phyloP scores from a whole-genome alignment of 2,888 invertebrate species.

The Molorchus minor region DNA sequence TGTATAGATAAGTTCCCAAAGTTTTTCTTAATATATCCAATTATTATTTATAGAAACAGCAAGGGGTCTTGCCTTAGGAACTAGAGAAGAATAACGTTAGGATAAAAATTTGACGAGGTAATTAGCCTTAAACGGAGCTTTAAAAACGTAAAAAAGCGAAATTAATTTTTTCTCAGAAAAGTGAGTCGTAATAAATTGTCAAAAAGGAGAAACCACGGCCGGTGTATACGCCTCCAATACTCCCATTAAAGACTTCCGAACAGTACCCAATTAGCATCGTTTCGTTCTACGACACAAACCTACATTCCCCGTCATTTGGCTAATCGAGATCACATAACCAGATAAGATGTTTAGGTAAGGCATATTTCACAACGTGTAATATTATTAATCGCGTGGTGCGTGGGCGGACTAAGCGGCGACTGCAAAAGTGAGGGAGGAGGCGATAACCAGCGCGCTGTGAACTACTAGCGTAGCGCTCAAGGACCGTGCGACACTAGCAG shows the following conservation, averaged over 20 bases:
- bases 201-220: no score
- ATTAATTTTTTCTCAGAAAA: no score
- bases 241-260: neutral
- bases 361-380: constrained; percentile 9
- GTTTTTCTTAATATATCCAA: no score
- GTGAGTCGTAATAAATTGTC: no score
- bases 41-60: no score
- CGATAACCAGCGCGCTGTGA: neutral
- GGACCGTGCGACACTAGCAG: constrained; percentile 26
- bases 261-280: neutral
- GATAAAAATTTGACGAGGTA: no score
- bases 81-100: no score
- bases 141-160: no score
- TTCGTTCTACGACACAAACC: neutral
- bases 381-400: constrained; percentile 20
- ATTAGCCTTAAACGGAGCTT: no score
- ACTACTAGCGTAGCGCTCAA: constrained; percentile 19
- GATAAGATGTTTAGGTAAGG: constrained; percentile 17
- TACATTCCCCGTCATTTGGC: constrained; percentile 4
- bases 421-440: constrained; percentile 19
- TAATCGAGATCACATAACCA: constrained; percentile 3
- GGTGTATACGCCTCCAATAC: neutral
- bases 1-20: no score
- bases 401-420: constrained; percentile 17
- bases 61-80: no score